Evolutionary conservation across 1,140 invertebrate species (phyloP).

Genomic region (Drosophila parvula): DNA sequence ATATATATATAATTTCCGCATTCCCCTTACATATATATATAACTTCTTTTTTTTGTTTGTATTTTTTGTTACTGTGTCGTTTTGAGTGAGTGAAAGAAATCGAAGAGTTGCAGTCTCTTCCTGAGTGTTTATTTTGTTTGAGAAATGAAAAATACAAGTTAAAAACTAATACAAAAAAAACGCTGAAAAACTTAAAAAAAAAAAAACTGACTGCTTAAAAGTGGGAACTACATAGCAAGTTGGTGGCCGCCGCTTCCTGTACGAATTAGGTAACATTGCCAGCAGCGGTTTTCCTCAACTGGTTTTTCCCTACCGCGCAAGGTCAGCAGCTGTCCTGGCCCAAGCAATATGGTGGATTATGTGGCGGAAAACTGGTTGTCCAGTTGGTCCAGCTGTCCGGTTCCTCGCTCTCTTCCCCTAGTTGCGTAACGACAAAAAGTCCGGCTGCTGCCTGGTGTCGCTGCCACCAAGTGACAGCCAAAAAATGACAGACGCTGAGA

Average conservation of each 20-base stretch:
- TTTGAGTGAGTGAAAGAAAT: slow-evolving; percentile 37
- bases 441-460: background rate
- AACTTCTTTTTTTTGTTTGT: slow-evolving; percentile 4
- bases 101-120: slow-evolving; percentile 19
- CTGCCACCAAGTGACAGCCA: slow-evolving; percentile 15
- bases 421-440: slow-evolving; percentile 62
- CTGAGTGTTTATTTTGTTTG: slow-evolving; percentile 29
- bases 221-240: slow-evolving; percentile 1
- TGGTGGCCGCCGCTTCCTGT: slow-evolving; percentile 26
- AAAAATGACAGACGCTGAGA: slow-evolving; percentile 20
- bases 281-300: slow-evolving; percentile 57
- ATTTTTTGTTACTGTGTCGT: slow-evolving; percentile 38
- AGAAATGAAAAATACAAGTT: slow-evolving; percentile 2
- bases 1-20: slow-evolving; percentile 46
- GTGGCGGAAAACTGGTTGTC: slow-evolving; percentile 25
- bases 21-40: slow-evolving; percentile 13
- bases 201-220: slow-evolving; percentile 7
- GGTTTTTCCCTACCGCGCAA: slow-evolving; percentile 57
- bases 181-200: background rate
- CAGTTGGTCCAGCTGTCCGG: background rate
- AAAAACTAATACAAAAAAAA: slow-evolving; percentile 6
- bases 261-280: slow-evolving; percentile 73
- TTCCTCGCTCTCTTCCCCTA: slow-evolving; percentile 12
- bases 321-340: slow-evolving; percentile 65
- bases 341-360: slow-evolving; percentile 13